Percentiles rank a stretch among this genome's conserved stretches.
Evolutionary conservation across 2,888 invertebrate genomes (phyloP).

Genomic region (Tachina fera): DNA sequence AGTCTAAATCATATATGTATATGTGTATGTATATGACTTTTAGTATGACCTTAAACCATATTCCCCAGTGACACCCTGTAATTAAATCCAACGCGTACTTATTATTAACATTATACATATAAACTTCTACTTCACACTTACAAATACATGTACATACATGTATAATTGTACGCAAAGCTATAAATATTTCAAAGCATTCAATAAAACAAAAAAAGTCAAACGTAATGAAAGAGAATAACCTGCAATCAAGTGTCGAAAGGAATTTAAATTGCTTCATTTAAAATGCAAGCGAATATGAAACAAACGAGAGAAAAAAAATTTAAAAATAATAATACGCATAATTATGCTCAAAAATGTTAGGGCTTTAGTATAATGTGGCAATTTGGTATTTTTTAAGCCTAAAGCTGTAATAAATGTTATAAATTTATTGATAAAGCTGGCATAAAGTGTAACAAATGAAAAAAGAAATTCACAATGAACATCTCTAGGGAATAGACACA

Average conservation of each 20-base stretch:
- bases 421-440: slow-evolving; percentile 69
- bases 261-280: slow-evolving; percentile 75
- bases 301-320: slow-evolving; percentile 25
- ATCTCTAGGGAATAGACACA: slow-evolving; percentile 58
- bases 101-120: slow-evolving; percentile 14
- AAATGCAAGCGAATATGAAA: slow-evolving; percentile 65
- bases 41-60: not conserved
- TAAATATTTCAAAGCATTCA: slow-evolving; percentile 65
- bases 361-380: slow-evolving; percentile 64
- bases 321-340: slow-evolving; percentile 43
- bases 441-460: slow-evolving; percentile 46
- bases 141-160: not conserved
- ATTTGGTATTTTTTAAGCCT: slow-evolving; percentile 64
- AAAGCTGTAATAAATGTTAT: slow-evolving; percentile 70
- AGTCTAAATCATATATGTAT: no score
- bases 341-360: slow-evolving; percentile 71
- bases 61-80: not conserved
- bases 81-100: not conserved
- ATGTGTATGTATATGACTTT: not conserved
- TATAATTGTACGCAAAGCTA: slow-evolving; percentile 39
- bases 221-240: slow-evolving; percentile 47
- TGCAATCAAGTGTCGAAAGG: slow-evolving; percentile 72
- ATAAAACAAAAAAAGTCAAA: slow-evolving; percentile 14
- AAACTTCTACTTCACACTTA: slow-evolving; percentile 3
- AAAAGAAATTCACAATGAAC: slow-evolving; percentile 18